These are phyloP conservation scores for Sternotherus odoratus DNA, from an alignment of 2,797 vertebrate species.

Conservation along the genomic window DNA sequence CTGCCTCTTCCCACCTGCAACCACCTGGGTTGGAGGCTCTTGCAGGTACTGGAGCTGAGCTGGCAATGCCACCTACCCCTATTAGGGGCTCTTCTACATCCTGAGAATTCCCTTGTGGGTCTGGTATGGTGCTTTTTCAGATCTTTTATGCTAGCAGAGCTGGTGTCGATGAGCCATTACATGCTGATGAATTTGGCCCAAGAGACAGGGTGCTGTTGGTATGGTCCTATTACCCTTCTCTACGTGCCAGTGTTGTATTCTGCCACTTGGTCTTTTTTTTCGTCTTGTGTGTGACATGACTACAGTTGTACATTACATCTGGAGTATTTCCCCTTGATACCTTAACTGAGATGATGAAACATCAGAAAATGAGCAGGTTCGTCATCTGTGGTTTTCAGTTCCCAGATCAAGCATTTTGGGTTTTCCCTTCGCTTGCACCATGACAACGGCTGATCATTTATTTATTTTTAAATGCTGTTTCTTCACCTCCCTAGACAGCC, in stretches of 20 bases:
- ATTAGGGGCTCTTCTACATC: background rate
- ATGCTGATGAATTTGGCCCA: background rate
- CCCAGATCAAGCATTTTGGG: accelerated
- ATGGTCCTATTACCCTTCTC: background rate
- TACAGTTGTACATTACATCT: background rate
- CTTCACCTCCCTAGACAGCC: background rate
- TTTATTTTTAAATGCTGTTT: background rate
- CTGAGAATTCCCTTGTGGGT: background rate
- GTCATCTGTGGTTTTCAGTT: background rate
- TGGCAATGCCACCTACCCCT: background rate
- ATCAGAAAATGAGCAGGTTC: background rate
- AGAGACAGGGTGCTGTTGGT: background rate
- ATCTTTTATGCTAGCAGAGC: background rate
- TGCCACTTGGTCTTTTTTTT: background rate
- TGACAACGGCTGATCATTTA: background rate
- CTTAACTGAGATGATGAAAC: accelerated
- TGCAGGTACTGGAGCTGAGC: background rate
- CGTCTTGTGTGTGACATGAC: background rate
- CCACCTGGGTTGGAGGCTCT: background rate
- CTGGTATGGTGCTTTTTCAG: background rate
- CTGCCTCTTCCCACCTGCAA: accelerated
- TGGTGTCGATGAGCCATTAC: background rate
- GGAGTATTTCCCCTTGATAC: background rate
- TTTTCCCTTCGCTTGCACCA: background rate
- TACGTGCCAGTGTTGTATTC: background rate